A percentile compares a stretch with the other conserved stretches of the same genome.
phyloP scores from a whole-genome alignment of 2,888 invertebrate species.

The Crepidodera aurea region DNA sequence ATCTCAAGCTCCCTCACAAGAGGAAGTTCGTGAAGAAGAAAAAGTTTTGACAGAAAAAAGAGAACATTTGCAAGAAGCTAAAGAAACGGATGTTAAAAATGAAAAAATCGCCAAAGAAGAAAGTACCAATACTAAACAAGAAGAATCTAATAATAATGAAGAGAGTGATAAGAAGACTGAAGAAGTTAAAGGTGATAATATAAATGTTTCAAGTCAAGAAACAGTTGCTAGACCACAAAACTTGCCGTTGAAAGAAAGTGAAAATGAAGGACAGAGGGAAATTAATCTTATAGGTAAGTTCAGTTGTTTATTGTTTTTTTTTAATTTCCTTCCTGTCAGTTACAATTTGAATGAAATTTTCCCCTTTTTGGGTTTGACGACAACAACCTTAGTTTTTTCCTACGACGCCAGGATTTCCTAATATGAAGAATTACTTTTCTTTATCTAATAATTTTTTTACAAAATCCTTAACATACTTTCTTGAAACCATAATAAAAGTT shows the following conservation, averaged over 20 bases:
- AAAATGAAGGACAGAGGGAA: constrained; percentile 42
- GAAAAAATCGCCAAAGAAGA: constrained; percentile 5
- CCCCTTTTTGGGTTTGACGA: too few relatives aligned
- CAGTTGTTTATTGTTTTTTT: too few relatives aligned
- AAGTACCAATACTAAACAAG: background rate
- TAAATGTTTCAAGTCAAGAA: constrained; percentile 20
- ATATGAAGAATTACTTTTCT: too few relatives aligned
- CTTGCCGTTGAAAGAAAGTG: constrained; percentile 38
- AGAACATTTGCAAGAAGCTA: background rate
- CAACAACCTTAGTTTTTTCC: too few relatives aligned
- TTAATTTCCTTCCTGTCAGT: too few relatives aligned
- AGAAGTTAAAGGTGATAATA: background rate
- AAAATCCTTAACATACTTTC: too few relatives aligned
- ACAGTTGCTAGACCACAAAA: constrained; percentile 41
- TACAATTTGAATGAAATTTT: too few relatives aligned
- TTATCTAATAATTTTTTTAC: too few relatives aligned
- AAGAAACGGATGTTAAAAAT: background rate
- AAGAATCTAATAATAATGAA: constrained; percentile 22
- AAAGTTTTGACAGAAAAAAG: background rate
- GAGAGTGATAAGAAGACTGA: constrained; percentile 27
- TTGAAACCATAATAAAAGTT: too few relatives aligned
- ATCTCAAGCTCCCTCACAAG: too few relatives aligned
- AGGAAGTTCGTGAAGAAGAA: background rate
- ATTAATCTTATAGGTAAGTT: constrained; percentile 51
- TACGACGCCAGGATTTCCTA: too few relatives aligned